These are phyloP conservation scores for Luperina nickerlii DNA, from an alignment of 2,888 invertebrate genomes.

Conservation along the genomic window DNA sequence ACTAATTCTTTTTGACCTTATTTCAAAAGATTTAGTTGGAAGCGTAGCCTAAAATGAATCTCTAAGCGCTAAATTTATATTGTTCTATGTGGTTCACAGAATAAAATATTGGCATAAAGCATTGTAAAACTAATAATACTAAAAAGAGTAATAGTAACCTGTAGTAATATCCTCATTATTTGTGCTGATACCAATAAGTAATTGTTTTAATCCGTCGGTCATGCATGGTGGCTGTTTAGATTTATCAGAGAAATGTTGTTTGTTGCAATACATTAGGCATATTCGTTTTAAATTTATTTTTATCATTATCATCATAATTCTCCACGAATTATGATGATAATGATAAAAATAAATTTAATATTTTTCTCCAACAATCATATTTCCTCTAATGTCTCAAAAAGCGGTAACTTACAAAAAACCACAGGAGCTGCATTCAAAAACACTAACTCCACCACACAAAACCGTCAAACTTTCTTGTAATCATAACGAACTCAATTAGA, in stretches of 20 bases:
- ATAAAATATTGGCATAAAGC: background rate
- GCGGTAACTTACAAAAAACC: background rate
- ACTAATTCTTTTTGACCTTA: background rate
- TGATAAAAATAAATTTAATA: background rate
- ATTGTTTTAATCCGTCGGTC: background rate
- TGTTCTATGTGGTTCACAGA: background rate
- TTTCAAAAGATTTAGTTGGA: constrained; percentile 14
- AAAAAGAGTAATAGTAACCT: background rate
- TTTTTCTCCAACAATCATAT: background rate
- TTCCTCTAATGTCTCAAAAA: background rate
- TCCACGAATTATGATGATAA: background rate
- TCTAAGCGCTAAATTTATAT: background rate
- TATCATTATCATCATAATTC: too few relatives aligned
- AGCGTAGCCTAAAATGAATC: background rate
- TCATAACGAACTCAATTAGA: constrained; percentile 57
- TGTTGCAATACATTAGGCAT: too few relatives aligned
- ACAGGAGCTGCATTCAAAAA: constrained; percentile 7
- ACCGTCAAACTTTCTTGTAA: constrained; percentile 4
- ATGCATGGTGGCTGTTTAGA: background rate
- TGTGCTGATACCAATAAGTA: background rate
- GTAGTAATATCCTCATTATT: background rate
- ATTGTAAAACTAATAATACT: background rate
- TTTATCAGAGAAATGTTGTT: background rate
- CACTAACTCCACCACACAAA: background rate
- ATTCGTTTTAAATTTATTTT: too few relatives aligned